Evolutionary conservation across 2,888 invertebrate species (phyloP).

Genomic region (Aphrophora alni): DNA sequence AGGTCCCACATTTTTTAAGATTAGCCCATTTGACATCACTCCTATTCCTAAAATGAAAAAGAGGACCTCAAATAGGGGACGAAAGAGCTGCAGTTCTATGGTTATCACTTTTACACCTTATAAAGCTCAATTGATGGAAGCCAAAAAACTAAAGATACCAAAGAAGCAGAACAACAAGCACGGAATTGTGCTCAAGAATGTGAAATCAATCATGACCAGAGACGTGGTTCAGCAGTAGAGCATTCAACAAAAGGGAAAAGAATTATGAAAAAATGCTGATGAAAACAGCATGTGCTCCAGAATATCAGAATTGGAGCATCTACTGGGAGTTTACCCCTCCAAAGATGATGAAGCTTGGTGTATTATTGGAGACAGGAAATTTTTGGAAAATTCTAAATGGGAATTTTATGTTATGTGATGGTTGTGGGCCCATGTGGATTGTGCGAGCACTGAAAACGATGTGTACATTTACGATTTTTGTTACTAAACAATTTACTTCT

Average conservation of each 20-base stretch:
- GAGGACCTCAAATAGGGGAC: conserved; percentile 20
- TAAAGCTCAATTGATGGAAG: conserved; percentile 23
- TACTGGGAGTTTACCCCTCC: conserved; percentile 7
- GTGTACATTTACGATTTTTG: conserved; percentile 26
- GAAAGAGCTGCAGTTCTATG: conserved; percentile 28
- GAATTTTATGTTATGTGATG: conserved; percentile 22
- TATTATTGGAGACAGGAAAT: conserved; percentile 25
- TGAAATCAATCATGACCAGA: background rate
- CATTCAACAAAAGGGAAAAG: conserved; percentile 4
- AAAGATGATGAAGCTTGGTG: conserved; percentile 26
- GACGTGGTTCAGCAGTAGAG: background rate
- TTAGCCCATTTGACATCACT: background rate
- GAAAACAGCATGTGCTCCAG: conserved; percentile 11
- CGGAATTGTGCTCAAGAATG: conserved; percentile 14
- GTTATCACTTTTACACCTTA: conserved; percentile 32
- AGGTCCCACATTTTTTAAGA: background rate
- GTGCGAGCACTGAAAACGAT: conserved; percentile 24
- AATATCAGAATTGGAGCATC: conserved; percentile 19
- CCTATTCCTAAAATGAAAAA: conserved; percentile 10
- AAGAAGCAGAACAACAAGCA: conserved; percentile 22
- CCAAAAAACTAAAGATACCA: conserved; percentile 24
- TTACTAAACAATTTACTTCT: background rate
- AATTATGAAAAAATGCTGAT: conserved; percentile 16
- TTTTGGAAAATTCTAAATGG: conserved; percentile 3
- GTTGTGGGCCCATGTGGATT: conserved; percentile 19